Base-by-base conservation (phyloP, 2,888 invertebrate species). In the Capitulum mitella region DNA sequence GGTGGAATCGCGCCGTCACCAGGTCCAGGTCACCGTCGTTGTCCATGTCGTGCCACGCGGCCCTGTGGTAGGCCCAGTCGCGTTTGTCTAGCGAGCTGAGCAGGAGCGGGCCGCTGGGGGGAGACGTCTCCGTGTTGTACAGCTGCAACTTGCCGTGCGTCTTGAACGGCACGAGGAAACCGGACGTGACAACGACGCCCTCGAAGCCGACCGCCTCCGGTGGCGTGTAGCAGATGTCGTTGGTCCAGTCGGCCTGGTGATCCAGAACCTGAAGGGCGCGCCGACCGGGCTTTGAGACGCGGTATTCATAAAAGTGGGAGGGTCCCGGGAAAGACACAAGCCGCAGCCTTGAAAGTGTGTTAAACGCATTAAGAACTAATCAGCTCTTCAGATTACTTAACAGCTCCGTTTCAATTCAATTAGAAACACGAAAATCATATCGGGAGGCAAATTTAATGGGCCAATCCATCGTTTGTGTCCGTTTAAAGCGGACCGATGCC, bases 11-110 rank as follows among this genome's bases (percentile, higher is more conserved):
- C 6, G 83, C 82, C 5, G 84, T 83, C 32, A 84, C 79, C 29
- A 83, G 84, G 75, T 84, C 84, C 48, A 83, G 77, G 78, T 83
- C 83, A 1, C 84, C 84, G 78, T 84, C 84, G 16, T 78, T 77
- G 76, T 84, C 83, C 81, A 84, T 83, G 78, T 84, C 84, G 79
- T 82, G 83, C 84, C 83, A 84, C 26, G 83, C 48, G 2, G 82
- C 82, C 3, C 83, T 82, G 79, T 84, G 84, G 78, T 84, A 84
- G 43, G 84, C 83, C 82, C 82, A 84, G 61, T 82, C 82, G 12
- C 80, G n/a, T 76, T 78, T 78, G 58, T 46, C 29, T 8, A 54
- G n/a, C 34, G 32, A 5, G 32, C 19, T 29, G 8, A 46, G 58
- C 22, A 78, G 48, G 34, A 22, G 80, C 81, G 79, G 81, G 82